Base-by-base conservation (phyloP, 2,888 invertebrate species). In the Alcis repandata region DNA sequence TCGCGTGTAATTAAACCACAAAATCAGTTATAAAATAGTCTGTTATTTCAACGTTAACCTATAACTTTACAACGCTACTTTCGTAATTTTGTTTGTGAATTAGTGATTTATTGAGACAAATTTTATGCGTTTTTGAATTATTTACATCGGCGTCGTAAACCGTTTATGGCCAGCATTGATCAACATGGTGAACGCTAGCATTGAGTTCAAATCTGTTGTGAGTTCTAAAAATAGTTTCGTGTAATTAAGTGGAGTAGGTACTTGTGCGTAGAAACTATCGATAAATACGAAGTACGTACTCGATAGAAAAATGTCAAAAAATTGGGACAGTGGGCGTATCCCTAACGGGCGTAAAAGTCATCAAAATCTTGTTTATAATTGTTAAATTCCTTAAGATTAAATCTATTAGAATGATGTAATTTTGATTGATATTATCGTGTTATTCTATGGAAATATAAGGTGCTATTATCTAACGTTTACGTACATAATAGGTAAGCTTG, bases 131-230 rank as follows among this genome's bases (percentile, higher is more conserved):
- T 33, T 56, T 56, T 45, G 56, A 56, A 45, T 45, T 32, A 51
- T 51, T 36, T 51, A 20, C 20, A 46, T n/a, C 27, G 27, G 17
- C 11, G 17, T 19, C 45, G 33, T 56, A 45, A 56, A 56, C 33
- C n/a, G 56, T 56, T 56, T 56, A 56, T n/a, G 56, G 56, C 45
- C n/a, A n/a, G 45, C 45, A 32, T 56, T 56, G 56, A 56, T 56
- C 43, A 20, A 56, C 45, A 8, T 43, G 20, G 45, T 43, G 40
- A 22, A 27, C 9, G 52, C 7, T 41, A 27, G 15, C n/a, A 53
- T 53, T 27, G 20, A 15, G 27, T 38, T 15, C 53, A 41, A 20
- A 13, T 52, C n/a, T 38, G 52, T 52, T n/a, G 52, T 38, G 10
- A 15, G 3, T 41, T 53, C 53, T 53, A 40, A 53, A 53, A 15